phyloP scores from a whole-genome alignment of 2,888 invertebrate genomes.

The Agonopterix subpropinquella region DNA sequence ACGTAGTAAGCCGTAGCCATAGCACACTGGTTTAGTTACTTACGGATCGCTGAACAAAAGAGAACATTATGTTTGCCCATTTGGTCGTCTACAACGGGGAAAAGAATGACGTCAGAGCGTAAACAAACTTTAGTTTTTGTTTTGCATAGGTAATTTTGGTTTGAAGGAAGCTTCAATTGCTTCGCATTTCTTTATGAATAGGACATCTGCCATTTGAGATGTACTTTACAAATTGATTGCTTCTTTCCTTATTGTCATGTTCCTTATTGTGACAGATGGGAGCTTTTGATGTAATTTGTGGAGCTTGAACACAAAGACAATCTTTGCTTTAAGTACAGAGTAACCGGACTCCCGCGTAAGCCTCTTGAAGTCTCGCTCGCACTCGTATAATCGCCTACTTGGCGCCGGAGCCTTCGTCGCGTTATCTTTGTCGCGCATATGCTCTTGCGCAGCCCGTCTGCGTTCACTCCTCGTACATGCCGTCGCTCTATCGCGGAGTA shows the following conservation, averaged over 20 bases:
- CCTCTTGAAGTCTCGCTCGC: constrained; percentile 51
- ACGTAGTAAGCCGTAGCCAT: constrained; percentile 1
- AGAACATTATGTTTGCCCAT: neutral
- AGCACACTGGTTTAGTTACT: constrained; percentile 18
- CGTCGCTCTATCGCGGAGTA: constrained; percentile 52
- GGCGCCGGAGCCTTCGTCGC: constrained; percentile 58
- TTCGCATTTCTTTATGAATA: neutral
- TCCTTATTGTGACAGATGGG: constrained; percentile 6
- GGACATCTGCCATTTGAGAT: neutral
- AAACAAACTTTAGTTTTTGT: neutral
- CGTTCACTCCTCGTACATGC: constrained; percentile 43
- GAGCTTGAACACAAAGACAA: constrained; percentile 42
- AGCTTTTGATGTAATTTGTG: constrained; percentile 28
- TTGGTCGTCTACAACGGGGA: no score
- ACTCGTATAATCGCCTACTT: constrained; percentile 20
- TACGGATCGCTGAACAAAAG: constrained; percentile 14
- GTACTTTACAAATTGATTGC: neutral
- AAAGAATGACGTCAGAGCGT: constrained; percentile 1
- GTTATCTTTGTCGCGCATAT: constrained; percentile 49
- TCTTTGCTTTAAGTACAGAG: constrained; percentile 50
- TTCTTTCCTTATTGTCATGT: neutral
- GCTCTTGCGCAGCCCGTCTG: constrained; percentile 58
- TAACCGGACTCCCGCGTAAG: constrained; percentile 68
- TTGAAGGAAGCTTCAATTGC: neutral
- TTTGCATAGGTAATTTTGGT: no score